Base-by-base conservation (phyloP, 2,888 invertebrate genomes). In the Spisula solida region DNA sequence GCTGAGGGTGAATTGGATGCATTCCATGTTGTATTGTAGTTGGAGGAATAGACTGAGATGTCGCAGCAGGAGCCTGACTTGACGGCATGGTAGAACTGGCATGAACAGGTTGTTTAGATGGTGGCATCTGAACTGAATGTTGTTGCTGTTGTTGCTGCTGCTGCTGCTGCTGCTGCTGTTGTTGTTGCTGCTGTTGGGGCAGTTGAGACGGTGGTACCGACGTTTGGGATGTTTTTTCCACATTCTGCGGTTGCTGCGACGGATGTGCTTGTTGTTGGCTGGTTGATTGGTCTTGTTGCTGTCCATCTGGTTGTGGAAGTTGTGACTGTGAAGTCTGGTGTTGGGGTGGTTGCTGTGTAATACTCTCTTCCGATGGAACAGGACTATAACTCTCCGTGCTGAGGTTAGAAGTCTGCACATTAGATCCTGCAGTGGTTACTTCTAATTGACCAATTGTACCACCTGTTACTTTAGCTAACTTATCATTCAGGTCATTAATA, bases 401-500 rank as follows among this genome's bases (percentile, higher is more conserved):
- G 51, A 83, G 88, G 8, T 81, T 75, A 14, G 83, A 25, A 25
- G 86, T 31, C 31, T 85, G 85, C n/a, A 51, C 31, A n/a, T 85
- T 87, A 29, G 88, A 79, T 18, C 82, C 56, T 25, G 41, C 29
- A 4, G 88, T 87, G 25, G 88, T 66, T 6, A 86, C 29, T 25
- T 90, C 89, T 48, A 88, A 29, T 66, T 87, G 88, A 10, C 75
- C 90, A 20, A 85, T 85, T 18, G 81, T 81, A 20, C 86, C 86
- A 34, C 92, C 88, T 25, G 94, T 94, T 34, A 95, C 84, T 84
- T 93, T 94, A 78, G 87, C 92, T 34, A 95, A 88, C 83, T 95
- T 95, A 80, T 95, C 94, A 81, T 94, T 93, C 34, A 95, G 88
- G 87, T 95, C 95, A 90, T 93, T 94, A 29, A 95, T 93, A 88